Evolutionary conservation across 2,797 vertebrate species (phyloP).

Genomic region (Glossophaga mutica): DNA sequence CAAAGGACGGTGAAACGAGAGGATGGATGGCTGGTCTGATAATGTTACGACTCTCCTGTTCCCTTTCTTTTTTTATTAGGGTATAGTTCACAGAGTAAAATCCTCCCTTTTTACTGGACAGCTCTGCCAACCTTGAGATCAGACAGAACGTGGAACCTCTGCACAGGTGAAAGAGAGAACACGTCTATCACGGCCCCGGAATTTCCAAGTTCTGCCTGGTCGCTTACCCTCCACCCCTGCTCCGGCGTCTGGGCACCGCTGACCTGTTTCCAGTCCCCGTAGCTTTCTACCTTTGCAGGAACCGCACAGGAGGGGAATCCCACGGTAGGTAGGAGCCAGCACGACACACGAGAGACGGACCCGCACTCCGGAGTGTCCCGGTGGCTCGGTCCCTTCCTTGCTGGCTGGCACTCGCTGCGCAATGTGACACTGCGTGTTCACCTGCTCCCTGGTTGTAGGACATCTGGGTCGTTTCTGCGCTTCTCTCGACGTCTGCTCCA

Average conservation of each 20-base stretch:
- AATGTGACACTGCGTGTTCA: neutral
- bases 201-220: neutral
- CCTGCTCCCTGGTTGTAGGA: neutral
- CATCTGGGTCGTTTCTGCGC: neutral
- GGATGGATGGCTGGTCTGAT: neutral
- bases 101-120: neutral
- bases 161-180: neutral
- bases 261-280: neutral
- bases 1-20: neutral
- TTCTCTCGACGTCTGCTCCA: neutral
- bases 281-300: neutral
- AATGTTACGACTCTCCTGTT: neutral
- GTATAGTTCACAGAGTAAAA: neutral
- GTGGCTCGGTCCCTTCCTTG: too few relatives aligned
- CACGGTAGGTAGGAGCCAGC: neutral
- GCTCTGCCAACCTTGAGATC: neutral
- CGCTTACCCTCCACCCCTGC: neutral
- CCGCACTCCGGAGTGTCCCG: rapidly evolving
- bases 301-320: neutral
- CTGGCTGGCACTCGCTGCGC: rapidly evolving
- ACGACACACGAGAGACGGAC: rapidly evolving
- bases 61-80: too few relatives aligned
- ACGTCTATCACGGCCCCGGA: neutral
- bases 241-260: too few relatives aligned
- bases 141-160: neutral